phyloP scores from a whole-genome alignment of 2,113 vertebrate species.

The Clinocottus analis region DNA sequence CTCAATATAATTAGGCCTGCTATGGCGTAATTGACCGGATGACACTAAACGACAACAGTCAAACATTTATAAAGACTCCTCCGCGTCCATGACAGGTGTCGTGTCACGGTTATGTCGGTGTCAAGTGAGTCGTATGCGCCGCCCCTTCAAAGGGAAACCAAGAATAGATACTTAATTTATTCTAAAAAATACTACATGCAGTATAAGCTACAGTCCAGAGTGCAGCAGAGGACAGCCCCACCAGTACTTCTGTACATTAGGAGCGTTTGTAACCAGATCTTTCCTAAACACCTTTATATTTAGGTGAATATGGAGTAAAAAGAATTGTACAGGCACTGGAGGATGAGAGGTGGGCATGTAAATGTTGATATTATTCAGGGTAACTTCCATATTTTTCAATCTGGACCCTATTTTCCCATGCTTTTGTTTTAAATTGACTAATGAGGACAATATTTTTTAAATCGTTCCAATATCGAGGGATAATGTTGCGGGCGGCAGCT shows the following conservation, averaged over 20 bases:
- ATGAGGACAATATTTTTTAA: background rate
- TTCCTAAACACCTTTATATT: background rate
- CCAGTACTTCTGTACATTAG: background rate
- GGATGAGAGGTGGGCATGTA: slow-evolving; percentile 6
- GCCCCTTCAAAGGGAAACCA: background rate
- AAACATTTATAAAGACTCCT: background rate
- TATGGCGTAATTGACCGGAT: background rate
- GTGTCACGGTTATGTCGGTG: background rate
- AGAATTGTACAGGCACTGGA: background rate
- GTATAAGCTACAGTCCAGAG: background rate
- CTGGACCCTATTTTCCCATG: background rate
- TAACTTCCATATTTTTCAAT: background rate
- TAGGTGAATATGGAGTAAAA: background rate
- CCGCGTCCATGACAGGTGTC: background rate
- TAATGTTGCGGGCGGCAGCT: too few relatives aligned
- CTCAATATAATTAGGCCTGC: background rate
- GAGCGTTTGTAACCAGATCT: background rate
- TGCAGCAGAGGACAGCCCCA: background rate
- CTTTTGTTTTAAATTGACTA: background rate
- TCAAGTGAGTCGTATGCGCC: background rate
- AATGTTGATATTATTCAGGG: background rate
- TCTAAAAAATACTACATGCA: background rate
- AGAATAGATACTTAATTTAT: background rate
- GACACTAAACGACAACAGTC: background rate
- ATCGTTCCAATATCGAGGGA: too few relatives aligned